These are phyloP conservation scores for Gadus chalcogrammus DNA, from an alignment of 2,113 vertebrate species.

Conservation along the genomic window DNA sequence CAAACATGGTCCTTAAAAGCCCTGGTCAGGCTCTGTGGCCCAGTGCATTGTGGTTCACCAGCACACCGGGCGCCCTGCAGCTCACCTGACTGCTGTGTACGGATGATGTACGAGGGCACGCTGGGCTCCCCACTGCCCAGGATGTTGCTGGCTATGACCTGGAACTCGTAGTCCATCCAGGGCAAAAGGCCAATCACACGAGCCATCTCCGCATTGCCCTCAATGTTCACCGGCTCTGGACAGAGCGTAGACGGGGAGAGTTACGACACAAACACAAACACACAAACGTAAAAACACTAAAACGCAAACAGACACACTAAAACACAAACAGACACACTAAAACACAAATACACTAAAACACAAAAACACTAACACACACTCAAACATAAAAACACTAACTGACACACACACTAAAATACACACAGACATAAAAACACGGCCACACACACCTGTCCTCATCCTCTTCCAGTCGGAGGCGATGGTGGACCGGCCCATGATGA, in stretches of 20 bases:
- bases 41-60: no score
- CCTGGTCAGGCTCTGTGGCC: no score
- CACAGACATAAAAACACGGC: neutral
- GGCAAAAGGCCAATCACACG: conserved; percentile 85
- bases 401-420: neutral
- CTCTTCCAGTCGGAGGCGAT: conserved; percentile 83
- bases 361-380: neutral
- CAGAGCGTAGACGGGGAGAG: neutral
- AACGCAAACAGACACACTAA: neutral
- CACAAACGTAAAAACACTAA: no score
- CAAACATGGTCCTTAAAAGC: no score
- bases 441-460: conserved; percentile 86
- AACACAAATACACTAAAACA: no score
- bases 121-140: conserved; percentile 91
- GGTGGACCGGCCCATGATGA: conserved; percentile 78
- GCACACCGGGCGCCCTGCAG: no score
- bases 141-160: conserved; percentile 92
- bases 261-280: no score
- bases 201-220: conserved; percentile 88
- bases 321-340: neutral
- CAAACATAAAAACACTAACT: neutral
- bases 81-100: conserved; percentile 89
- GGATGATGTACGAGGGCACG: conserved; percentile 81
- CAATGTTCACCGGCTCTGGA: conserved; percentile 72
- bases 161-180: conserved; percentile 97